A percentile compares a stretch with the other conserved stretches of the same genome.
Evolutionary conservation across 2,888 invertebrate species (phyloP).

Genomic region (Leptarthrus brevirostris): DNA sequence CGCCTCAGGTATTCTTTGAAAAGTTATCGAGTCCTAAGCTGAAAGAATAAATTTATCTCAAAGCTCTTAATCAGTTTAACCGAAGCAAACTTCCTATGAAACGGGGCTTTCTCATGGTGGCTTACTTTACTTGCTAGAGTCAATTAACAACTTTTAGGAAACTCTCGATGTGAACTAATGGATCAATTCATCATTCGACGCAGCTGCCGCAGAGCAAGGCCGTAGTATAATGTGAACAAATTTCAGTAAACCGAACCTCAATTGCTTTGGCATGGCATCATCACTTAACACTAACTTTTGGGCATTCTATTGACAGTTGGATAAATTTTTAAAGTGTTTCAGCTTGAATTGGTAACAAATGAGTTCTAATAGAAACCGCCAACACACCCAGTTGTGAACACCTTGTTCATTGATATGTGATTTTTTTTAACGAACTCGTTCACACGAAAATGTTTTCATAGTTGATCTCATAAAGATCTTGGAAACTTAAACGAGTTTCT

Average conservation of each 20-base stretch:
- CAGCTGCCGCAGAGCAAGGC: too few relatives aligned
- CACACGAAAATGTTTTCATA: not conserved
- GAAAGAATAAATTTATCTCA: constrained; percentile 13
- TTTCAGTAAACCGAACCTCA: constrained; percentile 5
- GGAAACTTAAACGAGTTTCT: not conserved
- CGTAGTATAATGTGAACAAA: constrained; percentile 10
- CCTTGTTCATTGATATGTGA: constrained; percentile 8
- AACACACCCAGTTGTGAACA: constrained; percentile 23
- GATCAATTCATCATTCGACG: not conserved
- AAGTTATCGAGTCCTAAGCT: not conserved
- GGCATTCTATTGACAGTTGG: constrained; percentile 8
- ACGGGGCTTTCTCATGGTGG: constrained; percentile 18
- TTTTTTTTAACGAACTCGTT: constrained; percentile 1
- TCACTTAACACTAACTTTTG: constrained; percentile 23
- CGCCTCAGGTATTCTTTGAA: not conserved
- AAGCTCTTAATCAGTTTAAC: constrained; percentile 34
- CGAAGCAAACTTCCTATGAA: constrained; percentile 11
- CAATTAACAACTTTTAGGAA: constrained; percentile 12
- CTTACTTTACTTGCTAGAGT: not conserved
- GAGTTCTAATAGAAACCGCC: constrained; percentile 16
- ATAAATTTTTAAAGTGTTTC: constrained; percentile 7
- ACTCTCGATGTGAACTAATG: constrained; percentile 3
- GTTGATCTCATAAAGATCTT: constrained; percentile 14
- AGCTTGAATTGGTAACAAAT: constrained; percentile 20
- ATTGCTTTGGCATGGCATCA: constrained; percentile 18